phyloP scores from a whole-genome alignment of 2,888 invertebrate species.

The Perithous albicinctus region DNA sequence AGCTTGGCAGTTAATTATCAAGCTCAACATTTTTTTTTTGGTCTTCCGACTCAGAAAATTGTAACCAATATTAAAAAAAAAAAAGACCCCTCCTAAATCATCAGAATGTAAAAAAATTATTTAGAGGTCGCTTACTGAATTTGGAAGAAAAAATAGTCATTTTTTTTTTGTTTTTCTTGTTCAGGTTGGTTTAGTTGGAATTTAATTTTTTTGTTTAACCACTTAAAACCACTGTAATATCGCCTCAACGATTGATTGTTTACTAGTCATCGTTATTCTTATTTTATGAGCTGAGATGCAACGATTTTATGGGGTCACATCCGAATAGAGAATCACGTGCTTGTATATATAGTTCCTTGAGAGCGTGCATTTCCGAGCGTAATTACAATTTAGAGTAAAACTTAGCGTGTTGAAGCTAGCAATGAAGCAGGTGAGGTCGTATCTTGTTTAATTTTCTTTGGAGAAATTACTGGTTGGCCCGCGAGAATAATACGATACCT shows the following conservation, averaged over 20 bases:
- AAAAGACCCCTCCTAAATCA: too few relatives aligned
- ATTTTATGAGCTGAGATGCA: slow-evolving; percentile 11
- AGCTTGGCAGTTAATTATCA: neutral
- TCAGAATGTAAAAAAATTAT: too few relatives aligned
- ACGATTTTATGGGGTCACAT: slow-evolving; percentile 15
- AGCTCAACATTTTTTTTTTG: too few relatives aligned
- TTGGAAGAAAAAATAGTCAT: too few relatives aligned
- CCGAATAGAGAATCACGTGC: slow-evolving; percentile 22
- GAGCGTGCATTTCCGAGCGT: slow-evolving; percentile 53
- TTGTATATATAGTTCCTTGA: slow-evolving; percentile 38
- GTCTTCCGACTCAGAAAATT: too few relatives aligned
- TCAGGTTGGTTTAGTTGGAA: too few relatives aligned
- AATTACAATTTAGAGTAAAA: slow-evolving; percentile 59
- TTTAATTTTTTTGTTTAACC: too few relatives aligned
- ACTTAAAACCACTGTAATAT: too few relatives aligned
- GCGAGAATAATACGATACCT: neutral
- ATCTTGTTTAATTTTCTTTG: slow-evolving; percentile 51
- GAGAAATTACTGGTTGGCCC: neutral
- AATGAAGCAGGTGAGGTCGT: slow-evolving; percentile 35
- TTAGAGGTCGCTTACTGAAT: too few relatives aligned
- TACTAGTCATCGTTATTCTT: slow-evolving; percentile 7
- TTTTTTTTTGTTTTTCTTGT: too few relatives aligned
- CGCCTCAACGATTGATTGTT: slow-evolving; percentile 6
- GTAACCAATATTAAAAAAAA: too few relatives aligned
- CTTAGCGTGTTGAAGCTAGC: slow-evolving; percentile 44